Conservation (phyloP, 2,113 vertebrate genomes). For the Buteo buteo region DNA sequence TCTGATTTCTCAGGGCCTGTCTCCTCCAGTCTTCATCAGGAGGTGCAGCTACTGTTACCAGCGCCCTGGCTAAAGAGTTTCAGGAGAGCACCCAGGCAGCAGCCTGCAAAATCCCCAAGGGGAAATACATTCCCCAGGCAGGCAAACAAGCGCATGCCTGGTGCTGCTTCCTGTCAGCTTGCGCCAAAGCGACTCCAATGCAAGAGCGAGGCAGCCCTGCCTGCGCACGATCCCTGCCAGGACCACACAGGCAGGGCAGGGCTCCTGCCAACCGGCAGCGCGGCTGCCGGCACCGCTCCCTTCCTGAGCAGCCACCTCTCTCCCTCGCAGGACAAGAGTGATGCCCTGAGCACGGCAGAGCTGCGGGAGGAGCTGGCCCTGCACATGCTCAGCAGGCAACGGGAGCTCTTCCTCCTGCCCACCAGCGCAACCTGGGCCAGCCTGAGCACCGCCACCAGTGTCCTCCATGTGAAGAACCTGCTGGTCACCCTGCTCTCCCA, state of each 20-base stretch:
- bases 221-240: rapidly evolving
- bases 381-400: slow-evolving; percentile 50
- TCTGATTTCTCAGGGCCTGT: not conserved
- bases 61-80: not conserved
- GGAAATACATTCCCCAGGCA: not conserved
- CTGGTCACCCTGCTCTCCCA: slow-evolving; percentile 80
- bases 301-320: not conserved
- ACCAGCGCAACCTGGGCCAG: slow-evolving; percentile 75
- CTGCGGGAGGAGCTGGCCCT: slow-evolving; percentile 80
- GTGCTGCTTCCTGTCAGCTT: not conserved
- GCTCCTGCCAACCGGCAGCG: rapidly evolving
- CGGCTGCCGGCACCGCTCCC: not conserved
- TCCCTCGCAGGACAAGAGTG: slow-evolving; percentile 74
- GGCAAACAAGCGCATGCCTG: not conserved
- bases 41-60: rapidly evolving
- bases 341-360: slow-evolving; percentile 74
- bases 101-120: not conserved
- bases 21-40: not conserved
- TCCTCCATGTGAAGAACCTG: slow-evolving; percentile 78
- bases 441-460: slow-evolving; percentile 48
- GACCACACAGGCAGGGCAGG: not conserved
- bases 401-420: slow-evolving; percentile 80
- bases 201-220: not conserved
- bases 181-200: not conserved
- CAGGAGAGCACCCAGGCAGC: not conserved